Evolutionary conservation across 2,113 vertebrate species (phyloP).

Genomic region (Hiodon alosoides): DNA sequence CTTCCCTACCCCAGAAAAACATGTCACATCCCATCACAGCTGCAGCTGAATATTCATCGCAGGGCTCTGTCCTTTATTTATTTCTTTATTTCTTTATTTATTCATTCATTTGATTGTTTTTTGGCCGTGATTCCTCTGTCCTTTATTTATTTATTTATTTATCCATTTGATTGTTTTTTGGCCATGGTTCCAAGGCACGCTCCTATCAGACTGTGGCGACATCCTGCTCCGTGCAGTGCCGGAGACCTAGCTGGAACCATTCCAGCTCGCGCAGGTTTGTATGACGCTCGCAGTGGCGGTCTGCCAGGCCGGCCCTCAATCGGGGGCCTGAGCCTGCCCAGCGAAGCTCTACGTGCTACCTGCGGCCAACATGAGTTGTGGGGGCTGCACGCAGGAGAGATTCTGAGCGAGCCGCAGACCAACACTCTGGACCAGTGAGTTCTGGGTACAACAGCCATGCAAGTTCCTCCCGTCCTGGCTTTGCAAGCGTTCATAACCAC

Average conservation of each 20-base stretch:
- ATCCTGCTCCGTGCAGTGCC: conserved; percentile 18
- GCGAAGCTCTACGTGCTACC: too few relatives aligned
- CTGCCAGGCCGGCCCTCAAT: too few relatives aligned
- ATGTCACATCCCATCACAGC: conserved; percentile 66
- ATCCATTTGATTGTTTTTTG: conserved; percentile 19
- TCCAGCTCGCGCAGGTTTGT: conserved; percentile 18
- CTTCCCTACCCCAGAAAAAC: conserved; percentile 53
- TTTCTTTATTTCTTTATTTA: conserved; percentile 9
- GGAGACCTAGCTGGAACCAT: conserved; percentile 7
- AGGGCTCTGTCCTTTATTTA: conserved; percentile 32
- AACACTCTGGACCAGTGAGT: too few relatives aligned
- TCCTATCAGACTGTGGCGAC: conserved; percentile 32
- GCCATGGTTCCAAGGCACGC: conserved; percentile 12
- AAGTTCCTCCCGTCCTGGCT: too few relatives aligned
- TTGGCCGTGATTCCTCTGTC: conserved; percentile 25
- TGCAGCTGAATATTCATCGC: conserved; percentile 68
- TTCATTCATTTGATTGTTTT: too few relatives aligned
- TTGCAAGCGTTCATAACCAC: too few relatives aligned
- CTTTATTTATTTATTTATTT: conserved; percentile 10
- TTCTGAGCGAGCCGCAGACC: too few relatives aligned
- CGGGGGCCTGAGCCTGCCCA: too few relatives aligned
- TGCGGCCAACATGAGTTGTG: neutral
- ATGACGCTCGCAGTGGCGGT: too few relatives aligned
- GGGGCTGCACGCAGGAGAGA: neutral
- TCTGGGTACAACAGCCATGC: too few relatives aligned